phyloP scores from a whole-genome alignment of 2,113 vertebrate species.

The Edolisoma coerulescens region DNA sequence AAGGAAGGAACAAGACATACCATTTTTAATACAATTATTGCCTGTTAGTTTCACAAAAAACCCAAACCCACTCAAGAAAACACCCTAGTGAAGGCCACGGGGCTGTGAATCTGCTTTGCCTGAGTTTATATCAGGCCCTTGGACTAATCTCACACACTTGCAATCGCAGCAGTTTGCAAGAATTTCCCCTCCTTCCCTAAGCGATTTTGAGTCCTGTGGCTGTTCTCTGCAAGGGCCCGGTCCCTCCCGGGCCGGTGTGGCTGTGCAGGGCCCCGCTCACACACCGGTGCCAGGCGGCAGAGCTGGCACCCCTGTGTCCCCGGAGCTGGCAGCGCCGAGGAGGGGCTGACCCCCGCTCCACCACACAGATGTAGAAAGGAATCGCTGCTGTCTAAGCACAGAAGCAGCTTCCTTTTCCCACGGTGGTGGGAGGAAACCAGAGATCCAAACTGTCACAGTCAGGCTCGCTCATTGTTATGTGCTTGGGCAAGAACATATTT shows the following conservation, averaged over 20 bases:
- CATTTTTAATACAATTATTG: neutral
- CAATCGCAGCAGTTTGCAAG: neutral
- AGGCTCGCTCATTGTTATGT: neutral
- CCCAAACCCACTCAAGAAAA: neutral
- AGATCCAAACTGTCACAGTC: neutral
- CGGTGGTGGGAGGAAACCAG: constrained; percentile 9
- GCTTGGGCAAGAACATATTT: neutral
- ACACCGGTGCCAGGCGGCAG: accelerated
- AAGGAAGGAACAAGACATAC: neutral
- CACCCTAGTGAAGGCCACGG: neutral
- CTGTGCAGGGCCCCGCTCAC: accelerated
- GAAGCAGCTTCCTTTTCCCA: constrained; percentile 46
- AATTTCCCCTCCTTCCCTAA: neutral
- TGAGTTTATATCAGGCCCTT: neutral
- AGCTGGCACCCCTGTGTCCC: neutral
- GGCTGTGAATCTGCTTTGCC: neutral
- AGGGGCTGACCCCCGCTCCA: neutral
- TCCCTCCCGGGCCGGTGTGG: accelerated
- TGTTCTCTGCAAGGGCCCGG: neutral
- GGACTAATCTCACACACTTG: neutral
- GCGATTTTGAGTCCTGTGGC: neutral
- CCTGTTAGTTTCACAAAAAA: neutral
- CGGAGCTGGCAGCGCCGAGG: neutral
- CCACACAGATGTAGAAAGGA: neutral
- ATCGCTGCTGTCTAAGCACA: neutral